These are phyloP conservation scores for Axis porcinus DNA, from an alignment of 2,113 vertebrate species.

Conservation along the genomic window DNA sequence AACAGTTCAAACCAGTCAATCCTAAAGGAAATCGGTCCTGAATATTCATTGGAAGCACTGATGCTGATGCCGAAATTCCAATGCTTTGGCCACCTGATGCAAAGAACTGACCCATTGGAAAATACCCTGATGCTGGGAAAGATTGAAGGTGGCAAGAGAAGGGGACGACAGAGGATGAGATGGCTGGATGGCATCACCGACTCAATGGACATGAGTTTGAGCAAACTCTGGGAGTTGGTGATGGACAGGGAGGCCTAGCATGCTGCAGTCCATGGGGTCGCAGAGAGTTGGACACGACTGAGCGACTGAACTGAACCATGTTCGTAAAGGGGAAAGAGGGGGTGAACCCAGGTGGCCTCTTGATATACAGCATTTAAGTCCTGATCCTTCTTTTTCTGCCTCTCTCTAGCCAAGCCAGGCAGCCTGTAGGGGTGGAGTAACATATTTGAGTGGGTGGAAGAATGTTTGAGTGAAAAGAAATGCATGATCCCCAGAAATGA, in stretches of 20 bases:
- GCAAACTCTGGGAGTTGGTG: not conserved
- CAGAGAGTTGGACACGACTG: not conserved
- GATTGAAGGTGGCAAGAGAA: not conserved
- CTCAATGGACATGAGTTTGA: not conserved
- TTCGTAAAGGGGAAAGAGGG: not conserved
- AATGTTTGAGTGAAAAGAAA: not conserved
- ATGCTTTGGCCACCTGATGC: not conserved
- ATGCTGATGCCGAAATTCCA: not conserved
- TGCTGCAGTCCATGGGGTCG: not conserved
- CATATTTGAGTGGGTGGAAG: not conserved
- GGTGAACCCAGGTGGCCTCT: not conserved
- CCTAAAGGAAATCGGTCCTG: not conserved
- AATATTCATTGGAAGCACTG: not conserved
- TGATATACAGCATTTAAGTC: not conserved
- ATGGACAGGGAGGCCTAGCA: fast-evolving
- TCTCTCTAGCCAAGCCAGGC: not conserved
- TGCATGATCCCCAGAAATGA: not conserved
- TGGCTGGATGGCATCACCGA: not conserved
- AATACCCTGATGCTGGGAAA: not conserved
- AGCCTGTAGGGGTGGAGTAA: not conserved
- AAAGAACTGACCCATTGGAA: not conserved
- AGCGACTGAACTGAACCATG: not conserved
- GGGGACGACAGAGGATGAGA: not conserved
- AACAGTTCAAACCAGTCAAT: not conserved
- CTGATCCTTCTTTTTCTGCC: not conserved